phyloP scores from a whole-genome alignment of 2,888 invertebrate species.

The Leucophora obtusa region DNA sequence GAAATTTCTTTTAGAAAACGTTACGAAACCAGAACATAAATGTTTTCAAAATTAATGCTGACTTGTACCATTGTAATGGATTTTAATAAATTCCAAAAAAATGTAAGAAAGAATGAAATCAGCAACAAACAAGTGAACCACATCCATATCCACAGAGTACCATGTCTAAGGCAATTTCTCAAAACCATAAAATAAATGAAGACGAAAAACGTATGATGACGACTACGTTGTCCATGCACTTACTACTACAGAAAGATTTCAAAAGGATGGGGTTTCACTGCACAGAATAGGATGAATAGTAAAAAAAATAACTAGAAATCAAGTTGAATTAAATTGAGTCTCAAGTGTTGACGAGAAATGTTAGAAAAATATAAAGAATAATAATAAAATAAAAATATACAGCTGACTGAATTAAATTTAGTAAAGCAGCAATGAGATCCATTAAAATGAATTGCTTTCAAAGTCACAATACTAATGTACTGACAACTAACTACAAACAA shows the following conservation, averaged over 20 bases:
- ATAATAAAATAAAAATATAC: constrained; percentile 43
- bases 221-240: constrained; percentile 41
- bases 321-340: constrained; percentile 76
- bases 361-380: constrained; percentile 48
- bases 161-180: constrained; percentile 64
- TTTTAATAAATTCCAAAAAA: constrained; percentile 59
- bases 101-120: not conserved
- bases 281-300: not conserved
- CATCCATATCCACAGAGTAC: constrained; percentile 38
- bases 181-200: constrained; percentile 65
- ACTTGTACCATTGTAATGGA: constrained; percentile 56
- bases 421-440: constrained; percentile 64
- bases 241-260: constrained; percentile 12
- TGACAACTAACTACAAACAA: not conserved
- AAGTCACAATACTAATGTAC: constrained; percentile 27
- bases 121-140: constrained; percentile 27
- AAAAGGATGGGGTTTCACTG: constrained; percentile 18
- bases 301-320: constrained; percentile 67
- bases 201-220: constrained; percentile 52
- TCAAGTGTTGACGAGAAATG: constrained; percentile 72
- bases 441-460: constrained; percentile 75
- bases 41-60: constrained; percentile 48
- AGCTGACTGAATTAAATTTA: constrained; percentile 54
- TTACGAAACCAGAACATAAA: constrained; percentile 37
- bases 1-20: constrained; percentile 30